Base-by-base conservation (phyloP, 2,113 vertebrate species). In the Chlorodrepanis virens region DNA sequence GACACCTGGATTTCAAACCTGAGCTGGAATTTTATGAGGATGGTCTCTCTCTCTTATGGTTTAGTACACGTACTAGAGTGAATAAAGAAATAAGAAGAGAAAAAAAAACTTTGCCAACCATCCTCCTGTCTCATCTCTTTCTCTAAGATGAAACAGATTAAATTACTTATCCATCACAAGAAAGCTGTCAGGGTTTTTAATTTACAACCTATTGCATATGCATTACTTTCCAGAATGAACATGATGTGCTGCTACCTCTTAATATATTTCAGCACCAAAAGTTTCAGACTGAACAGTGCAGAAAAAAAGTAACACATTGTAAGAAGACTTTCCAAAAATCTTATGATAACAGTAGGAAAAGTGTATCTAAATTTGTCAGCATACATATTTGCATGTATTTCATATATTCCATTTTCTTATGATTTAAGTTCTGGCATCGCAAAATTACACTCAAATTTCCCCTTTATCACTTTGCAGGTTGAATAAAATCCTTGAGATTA, bases 1-100 rank as follows among this genome's bases (percentile, higher is more conserved):
- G 57, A 89, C 87, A 97, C 81, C 57, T 95, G 83, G 56, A 78
- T 90, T 89, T 87, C 61, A 94, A 94, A 91, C 69, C 86, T 94
- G 90, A 92, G 53, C 14, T 89, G 83, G 87, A 91, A 84, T 89
- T 96, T 95, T 95, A 89, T 89, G 87, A 94, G 74, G 20, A 64
- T 13, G 49, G 8, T 54, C 18, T 80, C 28, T 74, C 28, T 74
- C 13, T 53, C 35, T 78, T 37, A 28, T 27, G 28, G 44, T 33
- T 37, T 77, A 67, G 28, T 52, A 40, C 17, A 37, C 0, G 0
- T 39, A 78, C 50, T 15, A 54, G 14, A 63, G 21, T 54, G 63
- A 88, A 72, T 47, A 49, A n/a, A 78, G 65, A 80, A 87, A 60
- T 64, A 75, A 63, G 23, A 64, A 45, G 4, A 37, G 18, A 19